Evolutionary conservation across 2,888 invertebrate genomes (phyloP).

Genomic region (Cataglyphis cursor): DNA sequence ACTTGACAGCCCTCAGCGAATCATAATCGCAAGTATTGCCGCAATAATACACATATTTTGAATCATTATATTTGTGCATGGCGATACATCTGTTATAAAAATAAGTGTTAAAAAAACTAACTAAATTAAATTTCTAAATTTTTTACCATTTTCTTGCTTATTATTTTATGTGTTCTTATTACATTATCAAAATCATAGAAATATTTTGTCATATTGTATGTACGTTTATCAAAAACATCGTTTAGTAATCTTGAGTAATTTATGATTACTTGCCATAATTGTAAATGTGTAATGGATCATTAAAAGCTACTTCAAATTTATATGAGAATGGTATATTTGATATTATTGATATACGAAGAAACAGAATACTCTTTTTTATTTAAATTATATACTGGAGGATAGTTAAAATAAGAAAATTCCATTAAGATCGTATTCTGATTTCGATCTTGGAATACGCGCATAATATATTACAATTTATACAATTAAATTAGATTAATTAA

Average conservation of each 20-base stretch:
- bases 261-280: slow-evolving; percentile 43
- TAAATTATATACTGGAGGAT: slow-evolving; percentile 26
- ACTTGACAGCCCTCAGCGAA: not conserved
- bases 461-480: slow-evolving; percentile 25
- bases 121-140: slow-evolving; percentile 1
- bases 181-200: not conserved
- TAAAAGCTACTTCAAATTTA: slow-evolving; percentile 51
- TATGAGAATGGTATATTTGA: slow-evolving; percentile 53
- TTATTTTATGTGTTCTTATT: not conserved
- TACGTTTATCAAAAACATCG: not conserved
- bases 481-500: slow-evolving; percentile 36
- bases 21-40: slow-evolving; percentile 16
- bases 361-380: slow-evolving; percentile 39
- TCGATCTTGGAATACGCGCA: not conserved
- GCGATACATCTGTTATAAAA: not conserved
- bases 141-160: not conserved
- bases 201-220: not conserved
- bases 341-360: not conserved
- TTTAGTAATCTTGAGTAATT: slow-evolving; percentile 68
- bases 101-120: not conserved
- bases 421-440: slow-evolving; percentile 10
- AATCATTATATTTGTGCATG: not conserved
- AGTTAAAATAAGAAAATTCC: slow-evolving; percentile 9
- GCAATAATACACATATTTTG: slow-evolving; percentile 10
- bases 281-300: slow-evolving; percentile 52